These are phyloP conservation scores for Pagrus major DNA, from an alignment of 2,113 vertebrate genomes.

Conservation along the genomic window DNA sequence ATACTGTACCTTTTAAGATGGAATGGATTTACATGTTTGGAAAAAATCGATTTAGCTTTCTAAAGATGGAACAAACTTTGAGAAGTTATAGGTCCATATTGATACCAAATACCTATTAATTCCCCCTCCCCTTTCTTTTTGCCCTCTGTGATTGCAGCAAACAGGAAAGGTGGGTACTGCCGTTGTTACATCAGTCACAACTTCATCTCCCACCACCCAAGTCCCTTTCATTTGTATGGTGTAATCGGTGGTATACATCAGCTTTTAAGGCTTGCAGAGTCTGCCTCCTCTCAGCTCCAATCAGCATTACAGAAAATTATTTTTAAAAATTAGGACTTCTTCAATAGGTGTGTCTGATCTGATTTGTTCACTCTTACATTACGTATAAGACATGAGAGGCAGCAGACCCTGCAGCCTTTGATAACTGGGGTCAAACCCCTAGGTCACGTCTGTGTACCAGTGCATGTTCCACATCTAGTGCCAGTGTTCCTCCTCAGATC, in stretches of 20 bases:
- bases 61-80: constrained; percentile 18
- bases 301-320: background rate
- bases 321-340: constrained; percentile 21
- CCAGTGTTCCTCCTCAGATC: constrained; percentile 67
- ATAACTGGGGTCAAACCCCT: constrained; percentile 60
- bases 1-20: constrained; percentile 34
- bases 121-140: constrained; percentile 51
- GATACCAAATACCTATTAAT: constrained; percentile 59
- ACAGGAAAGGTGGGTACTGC: constrained; percentile 95
- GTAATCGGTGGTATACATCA: constrained; percentile 36
- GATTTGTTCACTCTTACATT: constrained; percentile 35
- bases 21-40: constrained; percentile 1
- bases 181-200: constrained; percentile 57
- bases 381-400: constrained; percentile 41
- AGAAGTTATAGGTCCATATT: constrained; percentile 25
- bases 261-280: constrained; percentile 56
- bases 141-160: constrained; percentile 92
- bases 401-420: constrained; percentile 68
- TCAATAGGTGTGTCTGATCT: constrained; percentile 28
- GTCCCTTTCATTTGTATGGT: constrained; percentile 64
- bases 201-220: constrained; percentile 46
- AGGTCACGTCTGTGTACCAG: constrained; percentile 52
- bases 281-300: constrained; percentile 40
- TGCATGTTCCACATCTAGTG: constrained; percentile 76
- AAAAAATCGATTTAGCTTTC: constrained; percentile 4